Conservation (phyloP, 2,113 vertebrate species). For the Stictonetta naevosa region DNA sequence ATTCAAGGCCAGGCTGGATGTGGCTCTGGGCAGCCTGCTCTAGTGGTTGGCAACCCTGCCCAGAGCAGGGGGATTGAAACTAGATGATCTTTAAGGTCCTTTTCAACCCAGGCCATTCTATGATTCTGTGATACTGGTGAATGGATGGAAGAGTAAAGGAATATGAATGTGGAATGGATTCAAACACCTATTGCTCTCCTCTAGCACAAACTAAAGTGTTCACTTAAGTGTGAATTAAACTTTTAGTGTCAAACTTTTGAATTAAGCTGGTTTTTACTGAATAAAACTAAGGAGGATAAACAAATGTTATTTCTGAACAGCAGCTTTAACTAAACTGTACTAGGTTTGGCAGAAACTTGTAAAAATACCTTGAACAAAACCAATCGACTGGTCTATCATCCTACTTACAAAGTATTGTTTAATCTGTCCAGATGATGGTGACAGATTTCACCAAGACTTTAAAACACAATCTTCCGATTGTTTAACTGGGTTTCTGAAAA, state of each 20-base stretch:
- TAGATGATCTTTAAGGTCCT: too few relatives aligned
- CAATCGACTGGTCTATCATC: not conserved
- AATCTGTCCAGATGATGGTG: not conserved
- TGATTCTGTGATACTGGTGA: not conserved
- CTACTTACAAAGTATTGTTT: not conserved
- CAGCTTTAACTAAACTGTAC: not conserved
- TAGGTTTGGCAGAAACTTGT: too few relatives aligned
- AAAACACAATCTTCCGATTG: not conserved
- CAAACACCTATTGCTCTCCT: not conserved
- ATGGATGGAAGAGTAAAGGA: not conserved
- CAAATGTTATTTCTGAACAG: not conserved
- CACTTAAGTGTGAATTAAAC: not conserved
- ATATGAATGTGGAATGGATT: not conserved
- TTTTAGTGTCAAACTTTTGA: not conserved
- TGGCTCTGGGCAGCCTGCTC: too few relatives aligned
- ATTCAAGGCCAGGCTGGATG: too few relatives aligned
- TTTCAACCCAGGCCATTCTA: too few relatives aligned
- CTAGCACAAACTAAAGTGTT: not conserved
- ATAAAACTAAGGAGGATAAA: not conserved
- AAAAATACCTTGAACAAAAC: too few relatives aligned
- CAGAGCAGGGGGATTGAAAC: too few relatives aligned
- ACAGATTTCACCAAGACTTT: not conserved
- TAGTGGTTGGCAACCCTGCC: too few relatives aligned
- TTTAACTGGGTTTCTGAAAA: not conserved
- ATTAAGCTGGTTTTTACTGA: not conserved